Conservation (phyloP, 2,888 invertebrate genomes). For the Euzophera pinguis region DNA sequence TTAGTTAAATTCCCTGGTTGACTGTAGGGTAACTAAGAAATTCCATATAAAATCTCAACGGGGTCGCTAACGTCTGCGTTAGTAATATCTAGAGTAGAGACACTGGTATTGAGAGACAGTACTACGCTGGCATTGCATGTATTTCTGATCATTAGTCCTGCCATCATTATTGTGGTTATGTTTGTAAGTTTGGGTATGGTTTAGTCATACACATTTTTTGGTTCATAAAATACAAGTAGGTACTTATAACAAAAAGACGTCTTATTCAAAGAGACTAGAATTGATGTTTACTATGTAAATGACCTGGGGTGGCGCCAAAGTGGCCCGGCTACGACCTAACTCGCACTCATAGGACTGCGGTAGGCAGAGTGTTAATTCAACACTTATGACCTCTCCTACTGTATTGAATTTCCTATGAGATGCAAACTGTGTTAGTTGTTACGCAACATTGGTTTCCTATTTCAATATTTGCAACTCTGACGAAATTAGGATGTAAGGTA, state of each 20-base stretch:
- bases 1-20: too few relatives aligned
- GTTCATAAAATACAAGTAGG: neutral
- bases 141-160: too few relatives aligned
- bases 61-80: too few relatives aligned
- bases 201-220: too few relatives aligned
- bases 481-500: neutral
- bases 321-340: slow-evolving; percentile 9
- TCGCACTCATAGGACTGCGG: slow-evolving; percentile 15
- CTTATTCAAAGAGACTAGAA: slow-evolving; percentile 1
- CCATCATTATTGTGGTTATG: too few relatives aligned
- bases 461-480: slow-evolving; percentile 8
- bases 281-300: slow-evolving; percentile 15
- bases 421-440: slow-evolving; percentile 13
- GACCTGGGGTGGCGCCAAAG: slow-evolving; percentile 14
- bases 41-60: too few relatives aligned
- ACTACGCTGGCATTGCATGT: too few relatives aligned
- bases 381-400: slow-evolving; percentile 17
- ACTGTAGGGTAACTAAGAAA: too few relatives aligned
- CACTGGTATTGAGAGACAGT: too few relatives aligned
- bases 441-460: slow-evolving; percentile 9
- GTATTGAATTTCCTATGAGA: slow-evolving; percentile 20
- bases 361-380: slow-evolving; percentile 19
- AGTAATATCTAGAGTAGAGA: too few relatives aligned
- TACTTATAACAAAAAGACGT: neutral
- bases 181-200: too few relatives aligned